Evolutionary conservation across 2,888 invertebrate genomes (phyloP).

Genomic region (Cryptocheilus praepositus): DNA sequence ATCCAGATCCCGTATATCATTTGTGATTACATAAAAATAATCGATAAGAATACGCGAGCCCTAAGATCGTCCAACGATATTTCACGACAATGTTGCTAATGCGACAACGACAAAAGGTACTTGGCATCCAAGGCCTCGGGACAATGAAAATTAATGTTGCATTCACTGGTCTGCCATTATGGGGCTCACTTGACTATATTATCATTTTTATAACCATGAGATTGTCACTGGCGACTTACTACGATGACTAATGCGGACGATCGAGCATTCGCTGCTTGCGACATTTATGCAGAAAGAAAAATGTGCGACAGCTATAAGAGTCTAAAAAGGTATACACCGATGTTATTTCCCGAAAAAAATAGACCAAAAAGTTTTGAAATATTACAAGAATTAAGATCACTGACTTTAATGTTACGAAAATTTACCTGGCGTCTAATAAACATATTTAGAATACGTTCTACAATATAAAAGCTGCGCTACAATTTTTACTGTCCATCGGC

Average conservation of each 20-base stretch:
- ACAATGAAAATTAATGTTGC: slow-evolving; percentile 55
- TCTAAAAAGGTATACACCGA: too few relatives aligned
- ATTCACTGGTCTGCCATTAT: slow-evolving; percentile 39
- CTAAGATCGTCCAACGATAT: slow-evolving; percentile 11
- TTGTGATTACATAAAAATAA: slow-evolving; percentile 1
- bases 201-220: slow-evolving; percentile 39
- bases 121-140: slow-evolving; percentile 45
- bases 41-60: slow-evolving; percentile 6
- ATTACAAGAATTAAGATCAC: too few relatives aligned
- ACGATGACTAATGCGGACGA: slow-evolving; percentile 14
- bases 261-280: not conserved
- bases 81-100: slow-evolving; percentile 34
- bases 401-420: too few relatives aligned
- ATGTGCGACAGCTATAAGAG: too few relatives aligned
- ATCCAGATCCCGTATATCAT: too few relatives aligned
- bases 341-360: too few relatives aligned
- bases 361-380: too few relatives aligned
- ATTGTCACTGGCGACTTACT: slow-evolving; percentile 22
- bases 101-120: slow-evolving; percentile 39
- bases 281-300: too few relatives aligned
- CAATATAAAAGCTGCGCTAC: too few relatives aligned
- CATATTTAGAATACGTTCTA: too few relatives aligned
- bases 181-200: slow-evolving; percentile 24
- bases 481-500: too few relatives aligned
- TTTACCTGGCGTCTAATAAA: too few relatives aligned